Percentiles rank a stretch among this genome's conserved stretches.
Evolutionary conservation across 2,797 vertebrate genomes (phyloP).

Genomic region (Sebastes oblongus): DNA sequence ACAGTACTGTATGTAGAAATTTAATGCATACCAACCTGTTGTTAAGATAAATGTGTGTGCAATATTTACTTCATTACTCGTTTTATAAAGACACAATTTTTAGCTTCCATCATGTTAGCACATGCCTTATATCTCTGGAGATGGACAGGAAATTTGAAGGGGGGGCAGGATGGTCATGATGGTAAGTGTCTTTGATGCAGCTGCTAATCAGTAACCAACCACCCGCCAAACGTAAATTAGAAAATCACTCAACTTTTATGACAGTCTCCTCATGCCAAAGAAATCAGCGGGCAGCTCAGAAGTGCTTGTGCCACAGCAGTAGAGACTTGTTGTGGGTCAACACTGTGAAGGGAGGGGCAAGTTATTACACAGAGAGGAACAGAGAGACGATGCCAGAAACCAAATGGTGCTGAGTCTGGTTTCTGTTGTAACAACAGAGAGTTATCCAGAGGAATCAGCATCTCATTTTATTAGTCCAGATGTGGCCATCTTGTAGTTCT

Average conservation of each 20-base stretch:
- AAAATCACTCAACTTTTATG: slow-evolving; percentile 38
- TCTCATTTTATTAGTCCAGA: slow-evolving; percentile 63
- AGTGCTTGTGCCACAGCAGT: slow-evolving; percentile 37
- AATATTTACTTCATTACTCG: neutral
- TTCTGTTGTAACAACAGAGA: slow-evolving; percentile 58
- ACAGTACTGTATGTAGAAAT: neutral
- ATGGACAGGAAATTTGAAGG: neutral
- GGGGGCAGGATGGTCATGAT: neutral
- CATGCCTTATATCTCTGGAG: neutral
- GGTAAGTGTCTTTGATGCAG: slow-evolving; percentile 42
- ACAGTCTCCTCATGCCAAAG: slow-evolving; percentile 37
- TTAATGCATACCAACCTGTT: neutral
- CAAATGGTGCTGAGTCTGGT: slow-evolving; percentile 29
- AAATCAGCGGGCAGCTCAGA: slow-evolving; percentile 44
- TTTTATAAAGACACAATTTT: neutral
- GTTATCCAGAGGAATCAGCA: slow-evolving; percentile 54
- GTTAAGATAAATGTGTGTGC: neutral
- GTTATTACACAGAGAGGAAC: slow-evolving; percentile 3
- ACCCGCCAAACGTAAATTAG: slow-evolving; percentile 23
- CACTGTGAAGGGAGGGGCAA: slow-evolving; percentile 1
- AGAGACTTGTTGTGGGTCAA: slow-evolving; percentile 28
- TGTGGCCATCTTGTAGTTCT: slow-evolving; percentile 47
- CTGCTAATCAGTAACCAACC: slow-evolving; percentile 51
- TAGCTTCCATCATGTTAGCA: neutral
- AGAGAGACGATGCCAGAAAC: slow-evolving; percentile 47